A percentile compares a stretch with the other conserved stretches of the same genome.
These are phyloP conservation scores for Myotis brandtii DNA, from an alignment of 2,113 vertebrate species.

Conservation along the genomic window DNA sequence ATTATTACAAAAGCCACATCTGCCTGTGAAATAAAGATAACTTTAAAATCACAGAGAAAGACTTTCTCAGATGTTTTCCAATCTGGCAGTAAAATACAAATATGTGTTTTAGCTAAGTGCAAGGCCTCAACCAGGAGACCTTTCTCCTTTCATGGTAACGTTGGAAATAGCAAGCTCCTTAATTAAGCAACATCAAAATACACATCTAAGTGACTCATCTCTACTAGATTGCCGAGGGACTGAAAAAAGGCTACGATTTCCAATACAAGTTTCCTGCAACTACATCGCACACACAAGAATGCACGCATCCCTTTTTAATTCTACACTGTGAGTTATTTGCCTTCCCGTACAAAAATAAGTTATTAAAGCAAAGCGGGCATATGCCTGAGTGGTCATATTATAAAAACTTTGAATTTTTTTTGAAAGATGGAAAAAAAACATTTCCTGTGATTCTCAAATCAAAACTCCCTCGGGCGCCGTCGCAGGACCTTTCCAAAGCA, in stretches of 20 bases:
- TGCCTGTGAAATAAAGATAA: constrained; percentile 22
- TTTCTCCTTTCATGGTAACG: constrained; percentile 33
- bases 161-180: constrained; percentile 44
- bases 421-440: constrained; percentile 61
- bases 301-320: neutral
- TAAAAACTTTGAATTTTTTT: constrained; percentile 41
- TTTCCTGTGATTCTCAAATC: constrained; percentile 51
- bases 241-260: neutral
- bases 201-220: neutral
- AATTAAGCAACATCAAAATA: constrained; percentile 62
- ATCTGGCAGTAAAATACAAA: constrained; percentile 1
- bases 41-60: constrained; percentile 50
- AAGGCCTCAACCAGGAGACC: constrained; percentile 5
- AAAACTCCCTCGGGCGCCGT: neutral
- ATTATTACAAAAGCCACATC: neutral
- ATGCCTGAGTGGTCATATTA: neutral
- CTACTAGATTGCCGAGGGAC: neutral
- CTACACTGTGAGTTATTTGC: neutral
- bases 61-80: constrained; percentile 50
- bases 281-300: neutral
- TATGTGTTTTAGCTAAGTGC: constrained; percentile 25
- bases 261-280: neutral
- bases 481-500: neutral
- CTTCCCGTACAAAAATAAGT: neutral
- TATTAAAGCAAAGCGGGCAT: neutral